Conservation (phyloP, 2,888 invertebrate species). For the Rotaria sp. region DNA sequence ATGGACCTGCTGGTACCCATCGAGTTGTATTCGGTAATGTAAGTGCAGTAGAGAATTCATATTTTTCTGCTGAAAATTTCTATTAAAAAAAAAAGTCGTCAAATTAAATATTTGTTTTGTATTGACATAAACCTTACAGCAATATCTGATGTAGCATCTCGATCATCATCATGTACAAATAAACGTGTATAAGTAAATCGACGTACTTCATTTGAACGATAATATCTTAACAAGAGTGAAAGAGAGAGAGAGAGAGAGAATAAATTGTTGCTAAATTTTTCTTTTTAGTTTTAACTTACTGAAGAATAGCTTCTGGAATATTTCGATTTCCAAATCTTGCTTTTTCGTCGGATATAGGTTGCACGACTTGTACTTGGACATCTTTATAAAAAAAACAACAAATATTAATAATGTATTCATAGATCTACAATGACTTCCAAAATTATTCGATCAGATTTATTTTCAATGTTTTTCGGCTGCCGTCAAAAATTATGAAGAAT, state of each 20-base stretch:
- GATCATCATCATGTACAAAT: conserved; percentile 20
- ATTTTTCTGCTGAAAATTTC: conserved; percentile 9
- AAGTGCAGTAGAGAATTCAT: neutral
- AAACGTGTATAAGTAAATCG: conserved; percentile 22
- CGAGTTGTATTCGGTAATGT: neutral
- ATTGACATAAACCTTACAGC: neutral
- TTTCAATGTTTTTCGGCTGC: too few species aligned
- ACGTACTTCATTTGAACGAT: neutral
- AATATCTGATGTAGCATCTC: conserved; percentile 22
- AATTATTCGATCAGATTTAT: too few species aligned
- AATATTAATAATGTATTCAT: neutral
- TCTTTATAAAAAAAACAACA: neutral
- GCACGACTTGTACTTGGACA: conserved; percentile 12
- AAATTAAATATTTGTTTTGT: too few species aligned
- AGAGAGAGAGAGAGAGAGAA: neutral
- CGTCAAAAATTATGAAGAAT: too few species aligned
- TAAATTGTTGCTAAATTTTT: neutral
- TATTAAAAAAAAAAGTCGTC: neutral
- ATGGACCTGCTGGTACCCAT: neutral
- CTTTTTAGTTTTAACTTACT: neutral
- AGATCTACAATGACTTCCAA: too few species aligned
- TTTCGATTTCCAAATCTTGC: neutral
- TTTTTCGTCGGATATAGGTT: neutral
- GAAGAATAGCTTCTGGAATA: conserved; percentile 1
- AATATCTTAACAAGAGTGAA: neutral